phyloP scores from a whole-genome alignment of 1,140 invertebrate species.

The Lasaia peninsularis region DNA sequence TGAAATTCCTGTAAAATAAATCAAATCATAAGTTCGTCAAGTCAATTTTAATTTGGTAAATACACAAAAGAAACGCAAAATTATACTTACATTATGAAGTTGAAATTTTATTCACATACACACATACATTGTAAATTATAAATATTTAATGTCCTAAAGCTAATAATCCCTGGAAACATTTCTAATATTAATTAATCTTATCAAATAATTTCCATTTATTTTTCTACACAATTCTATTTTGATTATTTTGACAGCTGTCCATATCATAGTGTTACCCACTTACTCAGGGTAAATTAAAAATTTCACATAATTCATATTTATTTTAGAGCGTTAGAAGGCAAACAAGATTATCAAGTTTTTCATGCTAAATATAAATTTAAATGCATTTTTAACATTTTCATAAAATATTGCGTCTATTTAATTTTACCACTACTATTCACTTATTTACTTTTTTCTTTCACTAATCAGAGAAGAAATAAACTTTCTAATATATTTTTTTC shows the following conservation, averaged over 20 bases:
- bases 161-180: not conserved
- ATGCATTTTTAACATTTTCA: too few species aligned
- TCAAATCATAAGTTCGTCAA: conserved; percentile 39
- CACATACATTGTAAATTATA: not conserved
- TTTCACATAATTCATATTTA: too few species aligned
- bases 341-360: too few species aligned
- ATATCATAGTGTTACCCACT: too few species aligned
- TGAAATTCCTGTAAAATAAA: conserved; percentile 59
- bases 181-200: conserved; percentile 5
- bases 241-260: conserved; percentile 6
- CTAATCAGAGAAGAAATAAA: too few species aligned
- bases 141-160: not conserved
- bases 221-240: conserved; percentile 1
- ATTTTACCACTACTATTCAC: too few species aligned
- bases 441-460: too few species aligned
- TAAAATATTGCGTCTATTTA: too few species aligned
- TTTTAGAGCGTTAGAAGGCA: too few species aligned
- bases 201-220: not conserved
- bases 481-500: too few species aligned
- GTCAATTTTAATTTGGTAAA: conserved; percentile 30
- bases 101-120: not conserved
- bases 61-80: conserved; percentile 21
- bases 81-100: conserved; percentile 1
- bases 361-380: too few species aligned
- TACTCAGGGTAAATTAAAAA: too few species aligned